Evolutionary conservation across 2,113 vertebrate genomes (phyloP).

Genomic region (Turdus rufiventris): DNA sequence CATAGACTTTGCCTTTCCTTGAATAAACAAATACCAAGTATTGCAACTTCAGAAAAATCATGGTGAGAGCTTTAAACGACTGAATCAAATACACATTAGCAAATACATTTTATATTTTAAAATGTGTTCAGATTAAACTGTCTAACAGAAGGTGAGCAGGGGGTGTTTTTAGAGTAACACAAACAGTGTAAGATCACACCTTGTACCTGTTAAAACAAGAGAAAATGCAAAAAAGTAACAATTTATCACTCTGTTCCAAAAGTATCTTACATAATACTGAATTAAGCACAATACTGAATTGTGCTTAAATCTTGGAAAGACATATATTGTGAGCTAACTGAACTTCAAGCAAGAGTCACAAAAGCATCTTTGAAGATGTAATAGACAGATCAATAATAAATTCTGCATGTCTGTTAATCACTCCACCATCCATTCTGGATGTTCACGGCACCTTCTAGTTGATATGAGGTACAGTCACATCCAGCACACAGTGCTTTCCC

Average conservation of each 20-base stretch:
- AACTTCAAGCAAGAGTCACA: conserved; percentile 38
- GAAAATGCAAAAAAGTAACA: conserved; percentile 4
- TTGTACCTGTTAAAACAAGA: conserved; percentile 9
- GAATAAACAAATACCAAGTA: background rate
- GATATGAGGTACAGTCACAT: background rate
- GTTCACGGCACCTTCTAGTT: background rate
- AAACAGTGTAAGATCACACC: background rate
- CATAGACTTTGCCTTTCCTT: background rate
- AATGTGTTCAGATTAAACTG: background rate
- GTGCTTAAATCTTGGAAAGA: conserved; percentile 38
- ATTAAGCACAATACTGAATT: background rate
- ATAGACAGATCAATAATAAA: background rate
- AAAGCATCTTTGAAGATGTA: conserved; percentile 45
- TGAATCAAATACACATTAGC: background rate
- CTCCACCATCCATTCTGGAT: background rate
- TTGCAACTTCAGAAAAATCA: background rate
- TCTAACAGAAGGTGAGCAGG: background rate
- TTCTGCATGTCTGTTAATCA: background rate
- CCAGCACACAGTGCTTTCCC: background rate
- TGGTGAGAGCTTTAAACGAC: background rate
- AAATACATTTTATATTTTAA: background rate
- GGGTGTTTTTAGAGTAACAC: background rate
- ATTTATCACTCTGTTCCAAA: conserved; percentile 32
- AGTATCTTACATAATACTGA: background rate
- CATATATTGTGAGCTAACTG: conserved; percentile 34